These are phyloP conservation scores for Glaucomys volans DNA, from an alignment of 2,113 vertebrate genomes.

Conservation along the genomic window DNA sequence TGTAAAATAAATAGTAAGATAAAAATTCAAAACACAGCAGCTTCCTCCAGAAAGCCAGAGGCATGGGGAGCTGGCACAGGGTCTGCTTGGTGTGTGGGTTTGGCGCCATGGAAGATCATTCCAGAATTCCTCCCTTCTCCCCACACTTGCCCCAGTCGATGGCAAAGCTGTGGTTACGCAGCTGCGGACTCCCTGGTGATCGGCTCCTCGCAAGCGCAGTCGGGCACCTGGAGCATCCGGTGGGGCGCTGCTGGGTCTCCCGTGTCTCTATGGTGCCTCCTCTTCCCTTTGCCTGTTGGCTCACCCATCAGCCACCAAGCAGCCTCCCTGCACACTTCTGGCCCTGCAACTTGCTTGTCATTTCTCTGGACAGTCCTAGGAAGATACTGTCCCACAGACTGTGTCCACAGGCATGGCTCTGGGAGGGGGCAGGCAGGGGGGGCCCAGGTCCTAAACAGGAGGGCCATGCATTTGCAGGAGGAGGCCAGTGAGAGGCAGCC, in stretches of 20 bases:
- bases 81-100: not conserved
- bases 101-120: accelerated
- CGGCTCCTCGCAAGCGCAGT: too few species aligned
- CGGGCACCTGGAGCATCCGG: accelerated
- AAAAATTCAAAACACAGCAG: not conserved
- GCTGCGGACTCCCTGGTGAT: not conserved
- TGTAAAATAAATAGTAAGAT: not conserved
- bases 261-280: accelerated
- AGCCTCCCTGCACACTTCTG: too few species aligned
- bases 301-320: too few species aligned
- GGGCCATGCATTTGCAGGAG: accelerated
- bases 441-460: too few species aligned
- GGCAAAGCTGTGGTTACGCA: accelerated
- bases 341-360: not conserved
- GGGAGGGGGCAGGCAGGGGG: too few species aligned
- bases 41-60: slow-evolving; percentile 11
- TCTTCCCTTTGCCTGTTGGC: not conserved
- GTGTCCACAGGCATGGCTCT: not conserved
- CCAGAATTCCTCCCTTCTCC: not conserved
- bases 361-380: not conserved
- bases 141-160: accelerated
- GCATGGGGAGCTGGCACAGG: not conserved
- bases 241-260: accelerated
- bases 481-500: accelerated
- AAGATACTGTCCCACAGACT: not conserved